These are phyloP conservation scores for Drosophila demipolita DNA, from an alignment of 2,888 invertebrate species.

Conservation along the genomic window DNA sequence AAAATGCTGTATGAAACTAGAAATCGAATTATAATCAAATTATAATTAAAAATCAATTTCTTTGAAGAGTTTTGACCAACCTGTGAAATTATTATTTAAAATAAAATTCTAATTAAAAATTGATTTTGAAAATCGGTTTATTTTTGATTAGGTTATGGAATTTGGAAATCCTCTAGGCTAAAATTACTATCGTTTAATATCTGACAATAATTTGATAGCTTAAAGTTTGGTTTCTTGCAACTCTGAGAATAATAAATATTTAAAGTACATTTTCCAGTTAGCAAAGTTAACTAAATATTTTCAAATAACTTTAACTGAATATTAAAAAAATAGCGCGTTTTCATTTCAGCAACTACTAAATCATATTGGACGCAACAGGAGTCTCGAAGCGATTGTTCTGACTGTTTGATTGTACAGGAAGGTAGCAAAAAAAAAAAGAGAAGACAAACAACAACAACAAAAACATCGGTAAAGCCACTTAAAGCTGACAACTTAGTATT, in stretches of 20 bases:
- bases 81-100: too few relatives aligned
- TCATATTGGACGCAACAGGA: slow-evolving; percentile 69
- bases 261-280: background rate
- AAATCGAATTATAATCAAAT: too few relatives aligned
- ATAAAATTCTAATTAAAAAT: too few relatives aligned
- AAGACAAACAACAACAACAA: slow-evolving; percentile 13
- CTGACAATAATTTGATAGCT: background rate
- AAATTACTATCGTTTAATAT: background rate
- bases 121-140: too few relatives aligned
- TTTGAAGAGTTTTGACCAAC: too few relatives aligned
- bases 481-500: slow-evolving; percentile 79
- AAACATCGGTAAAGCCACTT: slow-evolving; percentile 62
- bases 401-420: slow-evolving; percentile 23
- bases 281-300: background rate
- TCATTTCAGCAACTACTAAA: slow-evolving; percentile 52
- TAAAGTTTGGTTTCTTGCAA: background rate
- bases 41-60: too few relatives aligned
- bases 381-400: slow-evolving; percentile 29
- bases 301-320: slow-evolving; percentile 5
- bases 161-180: background rate
- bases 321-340: slow-evolving; percentile 35
- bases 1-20: background rate
- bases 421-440: slow-evolving; percentile 2
- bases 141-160: background rate
- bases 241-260: background rate